Conservation (phyloP, 2,797 vertebrate species). For the Sebastes cheni region DNA sequence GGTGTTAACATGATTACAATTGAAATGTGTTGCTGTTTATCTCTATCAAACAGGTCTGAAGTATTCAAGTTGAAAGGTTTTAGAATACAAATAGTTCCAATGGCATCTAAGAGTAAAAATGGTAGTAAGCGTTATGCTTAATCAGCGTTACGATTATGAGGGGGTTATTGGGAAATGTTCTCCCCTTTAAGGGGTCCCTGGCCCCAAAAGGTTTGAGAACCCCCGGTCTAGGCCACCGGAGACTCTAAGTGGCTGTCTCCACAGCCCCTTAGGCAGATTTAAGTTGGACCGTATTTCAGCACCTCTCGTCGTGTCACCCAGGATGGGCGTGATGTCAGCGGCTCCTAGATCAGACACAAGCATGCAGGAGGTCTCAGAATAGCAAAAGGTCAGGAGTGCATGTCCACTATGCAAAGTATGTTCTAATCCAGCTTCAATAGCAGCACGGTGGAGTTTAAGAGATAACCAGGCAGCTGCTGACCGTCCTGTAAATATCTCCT, state of each 20-base stretch:
- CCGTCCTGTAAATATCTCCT: constrained; percentile 21
- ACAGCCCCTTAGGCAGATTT: constrained; percentile 32
- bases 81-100: too few relatives aligned
- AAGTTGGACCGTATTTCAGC: constrained; percentile 48
- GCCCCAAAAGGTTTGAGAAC: too few relatives aligned
- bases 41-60: too few relatives aligned
- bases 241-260: constrained; percentile 27
- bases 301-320: constrained; percentile 41
- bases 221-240: neutral
- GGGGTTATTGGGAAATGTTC: too few relatives aligned
- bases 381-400: constrained; percentile 62
- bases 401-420: constrained; percentile 63
- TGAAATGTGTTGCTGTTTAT: too few relatives aligned
- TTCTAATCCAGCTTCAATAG: constrained; percentile 62
- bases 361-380: constrained; percentile 65
- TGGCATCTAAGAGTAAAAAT: too few relatives aligned
- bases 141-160: too few relatives aligned
- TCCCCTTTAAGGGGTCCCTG: too few relatives aligned
- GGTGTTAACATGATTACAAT: too few relatives aligned
- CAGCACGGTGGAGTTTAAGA: constrained; percentile 26
- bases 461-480: constrained; percentile 57
- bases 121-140: too few relatives aligned
- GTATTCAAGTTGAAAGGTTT: too few relatives aligned
- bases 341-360: constrained; percentile 56
- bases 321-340: constrained; percentile 55